Evolutionary conservation across 53 echinoderm and acorn worm genomes (phyloP), one percentile per base, ranked within the genome.

Genomic region (Antedon mediterranea): DNA sequence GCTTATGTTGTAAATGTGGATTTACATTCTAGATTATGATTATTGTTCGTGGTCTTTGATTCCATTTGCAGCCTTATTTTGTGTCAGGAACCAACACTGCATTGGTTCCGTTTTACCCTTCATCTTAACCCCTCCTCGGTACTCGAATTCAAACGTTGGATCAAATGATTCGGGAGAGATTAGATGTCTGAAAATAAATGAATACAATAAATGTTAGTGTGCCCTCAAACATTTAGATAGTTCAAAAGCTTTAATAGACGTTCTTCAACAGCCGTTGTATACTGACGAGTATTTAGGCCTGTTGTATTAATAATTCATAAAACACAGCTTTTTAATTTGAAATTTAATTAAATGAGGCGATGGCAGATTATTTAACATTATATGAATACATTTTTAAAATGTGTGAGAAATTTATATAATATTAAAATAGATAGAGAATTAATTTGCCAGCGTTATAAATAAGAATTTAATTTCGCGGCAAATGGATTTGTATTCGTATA

Each of bases 91-190:
- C 71, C 86, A 93, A 33, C 89, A 89, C 83, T 87, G 85, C 85
- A 87, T 90, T 1, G 93, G 93, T 79, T 93, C 90, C 43, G 87
- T 85, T 44, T 88, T 93, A 28, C 93, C 93, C 74, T 93, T 93
- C 93, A 93, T 93, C 73, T 74, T 75, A 23, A 93, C 80, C 31
- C 88, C 78, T 15, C 93, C 93, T 34, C 93, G 26, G 32, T 77
- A 82, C 71, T 90, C 93, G 11, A 93, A 85, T 72, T 90, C 77
- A 78, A 93, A 93, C 43, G 78, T 84, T 28, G 85, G 85, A 75
- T 90, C 90, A 28, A 83, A 79, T 72, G 90, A 90, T 74, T 90
- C 87, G 28, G 88, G 83, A 72, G 90, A 85, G 81, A 88, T 90
- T 74, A 93, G 71, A 77, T 81, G 90, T 30, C 93, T 93, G 79